Evolutionary conservation across 2,888 invertebrate genomes (phyloP).

Genomic region (Eurytoma adleriae): DNA sequence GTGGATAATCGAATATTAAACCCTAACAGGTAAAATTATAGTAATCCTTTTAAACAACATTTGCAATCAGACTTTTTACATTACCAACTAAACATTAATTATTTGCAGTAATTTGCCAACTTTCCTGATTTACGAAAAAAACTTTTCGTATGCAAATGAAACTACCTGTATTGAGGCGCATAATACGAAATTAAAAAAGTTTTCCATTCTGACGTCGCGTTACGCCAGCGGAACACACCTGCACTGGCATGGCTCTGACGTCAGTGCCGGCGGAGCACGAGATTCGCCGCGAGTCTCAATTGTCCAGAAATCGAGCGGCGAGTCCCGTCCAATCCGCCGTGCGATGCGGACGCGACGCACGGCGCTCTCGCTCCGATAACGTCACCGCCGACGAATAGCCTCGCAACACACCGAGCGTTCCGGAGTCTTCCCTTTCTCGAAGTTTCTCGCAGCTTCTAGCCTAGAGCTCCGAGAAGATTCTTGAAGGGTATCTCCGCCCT

Average conservation of each 20-base stretch:
- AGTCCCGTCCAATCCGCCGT: slow-evolving; percentile 22
- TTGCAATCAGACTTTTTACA: too few relatives aligned
- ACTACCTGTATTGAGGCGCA: background rate
- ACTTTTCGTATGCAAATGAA: too few relatives aligned
- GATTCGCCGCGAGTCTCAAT: background rate
- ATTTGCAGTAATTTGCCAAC: too few relatives aligned
- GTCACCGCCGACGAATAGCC: background rate
- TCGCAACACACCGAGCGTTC: background rate
- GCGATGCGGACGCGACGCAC: too few relatives aligned
- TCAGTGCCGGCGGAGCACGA: background rate
- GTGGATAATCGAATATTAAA: too few relatives aligned
- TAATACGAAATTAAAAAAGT: background rate
- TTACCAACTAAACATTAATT: too few relatives aligned
- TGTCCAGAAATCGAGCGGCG: background rate
- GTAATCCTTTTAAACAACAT: too few relatives aligned
- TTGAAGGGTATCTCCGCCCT: too few relatives aligned
- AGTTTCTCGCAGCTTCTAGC: slow-evolving; percentile 1
- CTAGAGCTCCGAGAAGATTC: too few relatives aligned
- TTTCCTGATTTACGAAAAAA: too few relatives aligned
- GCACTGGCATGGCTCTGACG: background rate
- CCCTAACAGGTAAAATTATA: too few relatives aligned
- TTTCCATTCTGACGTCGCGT: background rate
- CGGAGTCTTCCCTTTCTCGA: background rate
- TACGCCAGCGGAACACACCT: background rate
- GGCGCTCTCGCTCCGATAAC: background rate